phyloP scores from a whole-genome alignment of 2,797 vertebrate species.

The Lithobates sylvaticus region DNA sequence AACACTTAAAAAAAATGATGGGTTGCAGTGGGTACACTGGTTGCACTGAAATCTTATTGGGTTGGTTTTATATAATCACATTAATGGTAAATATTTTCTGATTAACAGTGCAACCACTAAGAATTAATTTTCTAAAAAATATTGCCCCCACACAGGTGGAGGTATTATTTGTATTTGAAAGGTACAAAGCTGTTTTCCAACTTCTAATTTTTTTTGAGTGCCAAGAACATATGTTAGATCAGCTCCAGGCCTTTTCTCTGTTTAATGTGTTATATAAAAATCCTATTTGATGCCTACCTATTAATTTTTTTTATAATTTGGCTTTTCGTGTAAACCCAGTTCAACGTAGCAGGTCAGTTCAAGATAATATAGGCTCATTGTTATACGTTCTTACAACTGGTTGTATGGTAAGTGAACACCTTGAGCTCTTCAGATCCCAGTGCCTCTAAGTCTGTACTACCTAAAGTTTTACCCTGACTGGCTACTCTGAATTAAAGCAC shows the following conservation, averaged over 20 bases:
- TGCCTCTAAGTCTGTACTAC: background rate
- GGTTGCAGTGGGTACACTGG: background rate
- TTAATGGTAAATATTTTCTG: background rate
- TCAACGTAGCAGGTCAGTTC: no score
- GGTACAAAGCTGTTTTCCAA: background rate
- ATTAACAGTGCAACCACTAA: background rate
- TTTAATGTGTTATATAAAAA: background rate
- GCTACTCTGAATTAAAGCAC: slow-evolving; percentile 27
- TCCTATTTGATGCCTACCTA: background rate
- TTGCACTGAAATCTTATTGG: background rate
- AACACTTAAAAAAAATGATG: background rate
- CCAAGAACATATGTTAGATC: background rate
- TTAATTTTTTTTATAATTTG: background rate
- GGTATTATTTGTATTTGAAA: background rate
- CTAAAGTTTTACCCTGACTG: background rate
- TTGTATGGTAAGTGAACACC: no score
- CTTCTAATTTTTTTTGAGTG: no score
- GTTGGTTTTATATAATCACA: background rate
- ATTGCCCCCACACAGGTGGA: background rate
- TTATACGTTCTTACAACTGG: no score
- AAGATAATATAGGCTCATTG: no score
- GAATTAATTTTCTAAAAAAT: background rate
- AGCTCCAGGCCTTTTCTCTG: background rate
- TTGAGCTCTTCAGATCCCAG: background rate
- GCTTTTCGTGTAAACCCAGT: background rate